These are phyloP conservation scores for Drosophila orosa DNA, from an alignment of 1,140 invertebrate genomes.

Conservation along the genomic window DNA sequence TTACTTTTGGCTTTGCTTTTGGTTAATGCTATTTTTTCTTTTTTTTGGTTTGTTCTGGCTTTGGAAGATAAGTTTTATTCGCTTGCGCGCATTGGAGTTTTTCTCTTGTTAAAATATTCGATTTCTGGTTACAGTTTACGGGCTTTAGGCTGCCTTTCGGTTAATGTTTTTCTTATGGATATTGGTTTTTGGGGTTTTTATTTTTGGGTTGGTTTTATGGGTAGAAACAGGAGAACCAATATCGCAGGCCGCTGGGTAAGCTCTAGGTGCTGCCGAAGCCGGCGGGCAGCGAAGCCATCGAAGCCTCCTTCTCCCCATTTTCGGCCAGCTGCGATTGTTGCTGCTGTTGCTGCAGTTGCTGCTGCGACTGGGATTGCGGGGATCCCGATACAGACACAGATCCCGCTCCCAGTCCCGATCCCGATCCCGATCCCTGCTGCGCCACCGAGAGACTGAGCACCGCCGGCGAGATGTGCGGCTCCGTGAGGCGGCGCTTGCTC, in stretches of 20 bases:
- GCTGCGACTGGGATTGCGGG: conserved; percentile 49
- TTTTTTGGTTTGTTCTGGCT: conserved; percentile 1
- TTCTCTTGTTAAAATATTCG: conserved; percentile 30
- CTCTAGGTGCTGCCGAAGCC: conserved; percentile 80
- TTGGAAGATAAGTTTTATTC: conserved; percentile 34
- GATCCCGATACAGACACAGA: conserved; percentile 17
- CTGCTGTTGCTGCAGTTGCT: conserved; percentile 58
- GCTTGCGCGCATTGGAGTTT: conserved; percentile 39
- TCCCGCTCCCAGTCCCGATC: conserved; percentile 9
- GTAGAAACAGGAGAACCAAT: conserved; percentile 84
- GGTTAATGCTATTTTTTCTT: conserved; percentile 23
- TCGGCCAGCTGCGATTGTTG: conserved; percentile 65
- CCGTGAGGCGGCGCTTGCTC: conserved; percentile 95
- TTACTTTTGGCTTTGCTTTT: conserved; percentile 9
- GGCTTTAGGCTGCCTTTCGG: conserved; percentile 20
- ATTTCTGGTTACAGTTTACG: conserved; percentile 22
- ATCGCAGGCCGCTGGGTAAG: conserved; percentile 76
- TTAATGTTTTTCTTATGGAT: conserved; percentile 4
- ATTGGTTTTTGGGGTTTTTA: conserved; percentile 10
- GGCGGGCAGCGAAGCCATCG: conserved; percentile 36
- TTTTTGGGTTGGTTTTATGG: conserved; percentile 49
- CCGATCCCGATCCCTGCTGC: conserved; percentile 17
- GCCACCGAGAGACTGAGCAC: conserved; percentile 65
- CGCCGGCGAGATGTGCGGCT: conserved; percentile 90
- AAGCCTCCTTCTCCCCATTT: conserved; percentile 78